These are phyloP conservation scores for Coryphaenoides rupestris DNA, from an alignment of 2,113 vertebrate genomes.

Conservation along the genomic window DNA sequence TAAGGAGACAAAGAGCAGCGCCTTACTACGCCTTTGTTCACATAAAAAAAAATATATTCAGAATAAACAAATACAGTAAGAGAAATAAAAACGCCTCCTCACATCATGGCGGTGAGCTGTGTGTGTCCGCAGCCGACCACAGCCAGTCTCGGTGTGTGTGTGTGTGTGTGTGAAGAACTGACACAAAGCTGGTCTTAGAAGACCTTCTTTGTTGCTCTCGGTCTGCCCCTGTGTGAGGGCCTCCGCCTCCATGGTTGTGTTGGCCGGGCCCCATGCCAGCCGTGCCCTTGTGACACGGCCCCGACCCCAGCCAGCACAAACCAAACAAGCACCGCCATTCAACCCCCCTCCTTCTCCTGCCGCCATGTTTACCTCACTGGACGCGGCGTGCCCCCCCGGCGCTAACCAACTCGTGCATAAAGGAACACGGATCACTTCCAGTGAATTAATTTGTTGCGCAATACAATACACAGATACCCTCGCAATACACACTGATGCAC, in stretches of 20 bases:
- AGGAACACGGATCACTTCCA: background rate
- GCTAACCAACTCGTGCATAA: constrained; percentile 1
- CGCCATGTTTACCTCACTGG: constrained; percentile 45
- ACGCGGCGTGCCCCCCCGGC: constrained; percentile 5
- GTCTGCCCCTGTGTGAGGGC: too few species aligned
- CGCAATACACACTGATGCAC: background rate
- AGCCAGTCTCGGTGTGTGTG: constrained; percentile 1
- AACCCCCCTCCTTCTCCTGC: constrained; percentile 11
- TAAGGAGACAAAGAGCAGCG: background rate
- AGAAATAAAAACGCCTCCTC: constrained; percentile 45
- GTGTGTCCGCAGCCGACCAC: constrained; percentile 11
- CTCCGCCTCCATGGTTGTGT: too few species aligned
- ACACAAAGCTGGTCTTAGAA: constrained; percentile 33
- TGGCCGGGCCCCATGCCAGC: too few species aligned
- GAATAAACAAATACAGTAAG: constrained; percentile 31
- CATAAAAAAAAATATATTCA: constrained; percentile 30
- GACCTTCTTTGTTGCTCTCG: constrained; percentile 34
- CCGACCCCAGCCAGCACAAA: constrained; percentile 37
- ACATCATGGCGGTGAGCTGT: constrained; percentile 49
- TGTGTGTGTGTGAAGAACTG: constrained; percentile 12
- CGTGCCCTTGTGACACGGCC: constrained; percentile 51
- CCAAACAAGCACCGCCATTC: constrained; percentile 59
- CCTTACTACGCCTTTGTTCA: background rate
- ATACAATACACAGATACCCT: background rate
- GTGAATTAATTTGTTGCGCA: too few species aligned